A percentile compares a stretch with the other conserved stretches of the same genome.
Evolutionary conservation across 1,140 invertebrate genomes (phyloP).

Genomic region (Meloidogyne exigua): DNA sequence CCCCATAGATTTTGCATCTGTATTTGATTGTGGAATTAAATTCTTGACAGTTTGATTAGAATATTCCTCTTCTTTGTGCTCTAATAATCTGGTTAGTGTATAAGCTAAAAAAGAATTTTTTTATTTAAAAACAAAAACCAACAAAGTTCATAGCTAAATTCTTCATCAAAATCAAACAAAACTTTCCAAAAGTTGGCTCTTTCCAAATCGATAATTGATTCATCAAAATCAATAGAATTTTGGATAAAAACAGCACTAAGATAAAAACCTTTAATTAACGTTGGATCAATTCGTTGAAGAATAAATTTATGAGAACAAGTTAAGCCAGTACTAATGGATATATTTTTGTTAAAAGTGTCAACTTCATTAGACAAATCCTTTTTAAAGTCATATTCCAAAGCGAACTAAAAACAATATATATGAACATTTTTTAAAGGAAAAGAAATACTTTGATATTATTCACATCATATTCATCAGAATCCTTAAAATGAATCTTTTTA

Average conservation of each 20-base stretch:
- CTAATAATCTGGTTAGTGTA: constrained; percentile 23
- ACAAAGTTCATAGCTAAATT: constrained; percentile 43
- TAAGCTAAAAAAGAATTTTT: constrained; percentile 12
- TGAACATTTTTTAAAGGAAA: neutral
- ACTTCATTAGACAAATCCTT: neutral
- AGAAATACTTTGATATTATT: constrained; percentile 12
- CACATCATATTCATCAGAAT: neutral
- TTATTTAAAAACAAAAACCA: constrained; percentile 33
- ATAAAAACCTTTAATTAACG: constrained; percentile 11
- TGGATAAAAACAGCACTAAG: constrained; percentile 37
- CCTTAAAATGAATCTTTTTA: constrained; percentile 27
- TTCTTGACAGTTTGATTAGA: constrained; percentile 3
- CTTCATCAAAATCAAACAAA: constrained; percentile 38
- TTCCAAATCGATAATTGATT: constrained; percentile 42
- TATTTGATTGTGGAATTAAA: constrained; percentile 2
- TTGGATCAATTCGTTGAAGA: constrained; percentile 14
- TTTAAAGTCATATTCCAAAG: constrained; percentile 21
- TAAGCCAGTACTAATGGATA: neutral
- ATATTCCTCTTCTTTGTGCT: constrained; percentile 27
- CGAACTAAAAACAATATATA: neutral
- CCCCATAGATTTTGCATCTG: neutral
- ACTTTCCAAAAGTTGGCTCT: constrained; percentile 40
- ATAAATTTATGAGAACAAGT: constrained; percentile 14
- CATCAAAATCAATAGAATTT: constrained; percentile 25
- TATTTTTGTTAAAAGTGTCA: neutral